Base-by-base conservation (phyloP, 2,797 vertebrate species). In the Aselliscus stoliczkanus region DNA sequence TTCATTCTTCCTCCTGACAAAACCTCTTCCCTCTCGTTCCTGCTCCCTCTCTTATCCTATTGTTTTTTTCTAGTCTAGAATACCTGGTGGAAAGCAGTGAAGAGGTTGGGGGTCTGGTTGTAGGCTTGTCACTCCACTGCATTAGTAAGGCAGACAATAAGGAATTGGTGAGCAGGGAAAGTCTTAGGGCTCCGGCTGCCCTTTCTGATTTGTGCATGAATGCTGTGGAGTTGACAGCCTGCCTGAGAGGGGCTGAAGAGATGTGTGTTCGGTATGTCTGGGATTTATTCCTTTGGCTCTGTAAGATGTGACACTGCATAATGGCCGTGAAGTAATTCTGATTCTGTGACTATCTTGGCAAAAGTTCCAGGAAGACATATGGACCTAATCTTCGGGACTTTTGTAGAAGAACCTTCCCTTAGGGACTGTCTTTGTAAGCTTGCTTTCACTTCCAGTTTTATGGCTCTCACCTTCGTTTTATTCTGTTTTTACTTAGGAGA, bases 351-450 rank as follows among this genome's bases (percentile, higher is more conserved):
- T 91, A 50, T 96, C 90, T 97, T 97, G 97, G 97, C 96, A 96
- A 82, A 91, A 79, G 81, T 96, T 97, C 96, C 95, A 96, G 92
- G 93, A 97, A 95, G 84, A 97, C 95, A 97, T 96, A 97, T 91
- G 97, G 81, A 88, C 86, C 18, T 81, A 92, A 94, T 94, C 80
- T 97, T 93, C 42, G 21, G 65, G 96, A 94, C 95, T 76, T 84
- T 93, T 79, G 75, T 75, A 37, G 69, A 83, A 62, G 62, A 93
- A 72, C 39, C 72, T 60, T 83, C 58, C 84, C 81, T 91, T 18
- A 13, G 39, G 64, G 73, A 64, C 21, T 12, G 72, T n/a, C 92
- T 88, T 84, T 86, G 42, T 39, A 73, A 39, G 34, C 73, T 69
- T 84, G 67, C 52, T 69, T 65, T 91, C 86, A 54, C 81, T 62